Evolutionary conservation across 2,797 vertebrate genomes (phyloP), one percentile per base, ranked within the genome.

Genomic region (Spatula versicolor): DNA sequence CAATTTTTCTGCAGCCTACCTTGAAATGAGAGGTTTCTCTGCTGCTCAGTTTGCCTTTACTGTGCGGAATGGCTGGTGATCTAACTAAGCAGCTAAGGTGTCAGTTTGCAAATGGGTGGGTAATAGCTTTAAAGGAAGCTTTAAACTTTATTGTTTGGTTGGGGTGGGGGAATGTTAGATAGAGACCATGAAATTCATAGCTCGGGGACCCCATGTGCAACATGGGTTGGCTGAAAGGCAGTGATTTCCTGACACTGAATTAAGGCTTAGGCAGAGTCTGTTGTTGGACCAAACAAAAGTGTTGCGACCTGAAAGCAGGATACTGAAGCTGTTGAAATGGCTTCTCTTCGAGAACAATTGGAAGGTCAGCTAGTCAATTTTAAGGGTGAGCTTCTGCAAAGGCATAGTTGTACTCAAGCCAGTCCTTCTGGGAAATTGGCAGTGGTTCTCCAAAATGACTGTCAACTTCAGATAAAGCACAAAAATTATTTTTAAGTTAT

Each of bases 91-190:
- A 95, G 74, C 73, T 82, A 83, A 81, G 69, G 31, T 87, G 66
- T 73, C 15, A 1, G 35, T 67, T 95, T 91, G 67, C n/a, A 72
- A 56, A 86, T 71, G 41, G 9, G 23, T 64, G 35, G 59, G 43
- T 92, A 83, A 88, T 54, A 59, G 43, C 73, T 86, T 59, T 75
- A 67, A 83, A 86, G 75, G 33, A 73, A 89, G 59, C 66, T 94
- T 95, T 93, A 67, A 95, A 79, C 69, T 59, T 91, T 90, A 71
- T 79, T 88, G 83, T n/a, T 88, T 71, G n/a, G 17, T 76, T 79
- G 67, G 43, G 56, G 23, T 11, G 13, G 15, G 6, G 80, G 59
- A 91, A 84, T 79, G 73, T 78, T 86, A 56, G 55, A 60, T 90
- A 59, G 83, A 83, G 30, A 79, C 85, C 79, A 21, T 93, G 68